Evolutionary conservation across 2,797 vertebrate genomes (phyloP).

Genomic region (Periparus ater): DNA sequence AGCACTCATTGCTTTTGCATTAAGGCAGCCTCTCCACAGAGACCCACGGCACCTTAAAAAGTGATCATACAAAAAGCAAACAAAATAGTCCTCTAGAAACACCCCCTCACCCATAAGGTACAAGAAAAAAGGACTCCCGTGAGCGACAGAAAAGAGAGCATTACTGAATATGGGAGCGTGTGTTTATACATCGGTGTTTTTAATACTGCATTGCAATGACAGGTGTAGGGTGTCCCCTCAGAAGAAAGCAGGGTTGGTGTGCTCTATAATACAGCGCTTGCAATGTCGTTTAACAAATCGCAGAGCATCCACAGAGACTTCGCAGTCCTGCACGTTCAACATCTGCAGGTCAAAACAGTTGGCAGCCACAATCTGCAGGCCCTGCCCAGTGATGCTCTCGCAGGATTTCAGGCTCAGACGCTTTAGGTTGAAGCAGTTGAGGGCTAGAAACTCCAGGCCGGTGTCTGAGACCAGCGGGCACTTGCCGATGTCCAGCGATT

Average conservation of each 20-base stretch:
- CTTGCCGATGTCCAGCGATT: slow-evolving; percentile 95
- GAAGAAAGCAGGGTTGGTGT: slow-evolving; percentile 98
- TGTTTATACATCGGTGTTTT: slow-evolving; percentile 56
- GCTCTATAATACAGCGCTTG: slow-evolving; percentile 96
- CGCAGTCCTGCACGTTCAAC: slow-evolving; percentile 97
- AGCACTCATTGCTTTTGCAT: slow-evolving; percentile 24
- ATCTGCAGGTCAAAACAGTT: slow-evolving; percentile 98
- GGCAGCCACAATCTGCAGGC: slow-evolving; percentile 91
- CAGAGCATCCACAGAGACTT: slow-evolving; percentile 93
- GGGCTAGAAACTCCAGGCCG: slow-evolving; percentile 93
- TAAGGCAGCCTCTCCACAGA: slow-evolving; percentile 2
- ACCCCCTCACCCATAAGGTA: background rate
- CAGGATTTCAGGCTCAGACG: slow-evolving; percentile 94
- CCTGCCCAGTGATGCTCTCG: slow-evolving; percentile 93
- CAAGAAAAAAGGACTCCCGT: slow-evolving; percentile 43
- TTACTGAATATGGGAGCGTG: slow-evolving; percentile 7
- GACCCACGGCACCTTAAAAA: background rate
- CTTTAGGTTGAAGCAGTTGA: slow-evolving; percentile 93
- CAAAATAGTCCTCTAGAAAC: slow-evolving; percentile 31
- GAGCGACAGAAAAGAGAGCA: slow-evolving; percentile 51
- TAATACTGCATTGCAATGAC: slow-evolving; percentile 38
- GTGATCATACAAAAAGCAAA: slow-evolving; percentile 20
- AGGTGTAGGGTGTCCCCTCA: slow-evolving; percentile 70
- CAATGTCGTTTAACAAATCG: slow-evolving; percentile 93
- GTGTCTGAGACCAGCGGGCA: slow-evolving; percentile 95